Conservation (phyloP, 2,113 vertebrate genomes). For the Thinocorus orbignyianus region DNA sequence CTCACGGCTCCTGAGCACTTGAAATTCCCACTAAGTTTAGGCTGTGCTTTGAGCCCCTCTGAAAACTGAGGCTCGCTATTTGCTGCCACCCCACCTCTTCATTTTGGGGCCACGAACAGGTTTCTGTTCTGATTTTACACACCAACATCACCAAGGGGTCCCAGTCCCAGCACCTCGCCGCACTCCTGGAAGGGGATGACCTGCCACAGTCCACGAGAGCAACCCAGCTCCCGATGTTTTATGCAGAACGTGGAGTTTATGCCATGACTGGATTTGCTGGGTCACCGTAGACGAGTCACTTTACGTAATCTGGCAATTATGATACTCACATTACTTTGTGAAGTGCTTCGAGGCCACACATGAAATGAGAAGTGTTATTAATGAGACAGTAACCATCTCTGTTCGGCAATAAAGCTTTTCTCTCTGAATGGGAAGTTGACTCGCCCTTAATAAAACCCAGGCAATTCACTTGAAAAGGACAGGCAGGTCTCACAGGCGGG, state of each 20-base stretch:
- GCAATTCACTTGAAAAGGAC: neutral
- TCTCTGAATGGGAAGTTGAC: neutral
- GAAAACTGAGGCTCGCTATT: neutral
- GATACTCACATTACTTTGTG: neutral
- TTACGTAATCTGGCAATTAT: neutral
- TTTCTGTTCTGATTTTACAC: neutral
- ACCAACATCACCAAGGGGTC: accelerated
- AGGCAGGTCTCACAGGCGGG: neutral
- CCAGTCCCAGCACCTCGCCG: accelerated
- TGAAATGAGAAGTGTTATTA: neutral
- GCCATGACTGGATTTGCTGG: neutral
- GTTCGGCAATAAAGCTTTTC: neutral
- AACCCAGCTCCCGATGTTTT: neutral
- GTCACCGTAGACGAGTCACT: neutral
- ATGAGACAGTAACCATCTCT: neutral
- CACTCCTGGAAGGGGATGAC: neutral
- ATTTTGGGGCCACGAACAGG: neutral
- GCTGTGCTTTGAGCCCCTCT: neutral
- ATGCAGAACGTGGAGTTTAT: accelerated
- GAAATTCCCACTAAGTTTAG: neutral
- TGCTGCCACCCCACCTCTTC: neutral
- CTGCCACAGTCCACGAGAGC: accelerated
- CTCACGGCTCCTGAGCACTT: neutral
- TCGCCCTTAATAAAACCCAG: neutral
- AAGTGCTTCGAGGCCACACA: neutral